Base-by-base conservation (phyloP, 2,888 invertebrate species). In the Cheilosia soror region DNA sequence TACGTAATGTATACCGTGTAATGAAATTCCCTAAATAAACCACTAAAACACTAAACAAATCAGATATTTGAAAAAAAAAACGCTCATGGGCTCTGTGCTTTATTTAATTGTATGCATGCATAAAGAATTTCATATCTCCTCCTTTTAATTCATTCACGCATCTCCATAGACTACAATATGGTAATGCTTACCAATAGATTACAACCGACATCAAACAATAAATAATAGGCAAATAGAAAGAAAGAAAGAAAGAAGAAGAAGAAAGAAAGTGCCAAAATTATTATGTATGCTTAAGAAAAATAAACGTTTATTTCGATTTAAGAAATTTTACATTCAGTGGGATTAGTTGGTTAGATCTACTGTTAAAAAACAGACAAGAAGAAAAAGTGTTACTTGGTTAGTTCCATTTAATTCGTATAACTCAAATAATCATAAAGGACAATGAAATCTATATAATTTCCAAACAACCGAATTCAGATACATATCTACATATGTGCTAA, bases 301-400 rank as follows among this genome's bases (percentile, higher is more conserved):
- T 31, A 25, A 7, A 63, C 47, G 51, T 73, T 73, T 73, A 63
- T 73, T 63, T 2, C 2, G 9, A 25, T 55, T 42, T 25, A 44
- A 55, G 44, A 51, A 63, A 20, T 55, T 37, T 33, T 73, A 79
- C 73, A 73, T 62, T 75, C 66, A 29, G 27, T 62, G 68, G 37
- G n/a, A 44, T 29, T 55, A 57, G 42, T 42, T 6, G 57, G 40
- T 69, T 65, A 72, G 65, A 62, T 68, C 47, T 33, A 57, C 49
- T n/a, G 44, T 47, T 47, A n/a, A n/a, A 47, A 47, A n/a, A 47
- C n/a, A 47, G 7, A 47, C 44, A 15, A 15, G 15, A 47, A n/a
- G 15, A 7, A 47, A n/a, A 7, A 15, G 7, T 47, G n/a, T 15
- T 47, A 13, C 20, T 4, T 9, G 25, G 51, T 27, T 27, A 51